phyloP scores from a whole-genome alignment of 2,113 vertebrate species.

The Trochalopteron elliotii region DNA sequence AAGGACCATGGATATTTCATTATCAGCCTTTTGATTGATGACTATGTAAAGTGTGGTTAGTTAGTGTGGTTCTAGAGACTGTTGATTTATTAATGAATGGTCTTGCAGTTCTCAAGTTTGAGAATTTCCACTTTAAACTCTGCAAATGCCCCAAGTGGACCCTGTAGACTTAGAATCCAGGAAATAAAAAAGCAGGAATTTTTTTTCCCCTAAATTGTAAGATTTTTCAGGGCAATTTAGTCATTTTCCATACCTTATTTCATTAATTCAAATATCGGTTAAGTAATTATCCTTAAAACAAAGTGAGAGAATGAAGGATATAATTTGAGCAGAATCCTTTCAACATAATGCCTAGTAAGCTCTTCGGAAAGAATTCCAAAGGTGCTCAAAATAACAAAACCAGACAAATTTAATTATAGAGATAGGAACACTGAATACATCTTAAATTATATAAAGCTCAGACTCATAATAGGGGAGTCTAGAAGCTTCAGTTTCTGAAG shows the following conservation, averaged over 20 bases:
- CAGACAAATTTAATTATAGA: slow-evolving; percentile 22
- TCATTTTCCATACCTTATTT: background rate
- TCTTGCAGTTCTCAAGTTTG: background rate
- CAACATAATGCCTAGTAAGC: background rate
- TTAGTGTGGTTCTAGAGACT: background rate
- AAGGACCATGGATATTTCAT: background rate
- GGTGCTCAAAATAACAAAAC: slow-evolving; percentile 7
- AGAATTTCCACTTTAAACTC: background rate
- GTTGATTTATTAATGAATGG: background rate
- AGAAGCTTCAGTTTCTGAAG: background rate
- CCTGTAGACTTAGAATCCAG: background rate
- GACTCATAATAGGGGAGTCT: background rate
- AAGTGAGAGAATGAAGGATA: background rate
- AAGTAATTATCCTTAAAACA: slow-evolving; percentile 12
- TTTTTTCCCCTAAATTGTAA: background rate
- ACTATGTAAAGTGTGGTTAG: background rate
- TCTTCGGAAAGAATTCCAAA: slow-evolving; percentile 7
- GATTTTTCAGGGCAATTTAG: background rate
- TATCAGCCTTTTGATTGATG: background rate
- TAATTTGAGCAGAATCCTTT: slow-evolving; percentile 6
- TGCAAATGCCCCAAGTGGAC: background rate
- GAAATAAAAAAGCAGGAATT: background rate
- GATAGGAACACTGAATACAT: background rate
- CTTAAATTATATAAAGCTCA: background rate
- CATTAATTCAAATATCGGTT: background rate